phyloP scores from a whole-genome alignment of 2,888 invertebrate genomes.

The Brachynemurus nebulosus region DNA sequence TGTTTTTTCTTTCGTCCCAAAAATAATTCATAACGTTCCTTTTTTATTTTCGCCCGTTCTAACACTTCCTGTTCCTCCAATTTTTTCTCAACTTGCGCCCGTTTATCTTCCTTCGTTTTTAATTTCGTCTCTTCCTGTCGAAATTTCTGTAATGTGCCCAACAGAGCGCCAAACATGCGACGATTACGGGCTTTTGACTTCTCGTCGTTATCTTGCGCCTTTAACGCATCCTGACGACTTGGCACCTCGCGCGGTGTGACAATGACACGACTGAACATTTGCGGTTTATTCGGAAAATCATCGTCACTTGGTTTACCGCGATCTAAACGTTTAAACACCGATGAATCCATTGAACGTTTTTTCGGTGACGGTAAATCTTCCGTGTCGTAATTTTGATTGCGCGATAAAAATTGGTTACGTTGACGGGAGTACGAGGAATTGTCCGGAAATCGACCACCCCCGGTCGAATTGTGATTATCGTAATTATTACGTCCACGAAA shows the following conservation, averaged over 20 bases:
- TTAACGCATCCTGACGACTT: constrained; percentile 66
- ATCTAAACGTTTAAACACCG: constrained; percentile 32
- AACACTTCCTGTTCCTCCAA: constrained; percentile 81
- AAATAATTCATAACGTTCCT: constrained; percentile 73
- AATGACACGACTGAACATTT: constrained; percentile 67
- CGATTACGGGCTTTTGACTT: constrained; percentile 72
- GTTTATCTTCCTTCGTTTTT: constrained; percentile 77
- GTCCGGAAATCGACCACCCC: constrained; percentile 19
- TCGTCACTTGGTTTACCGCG: constrained; percentile 38
- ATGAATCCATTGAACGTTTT: constrained; percentile 24
- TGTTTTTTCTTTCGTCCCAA: constrained; percentile 76
- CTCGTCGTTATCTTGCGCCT: constrained; percentile 72
- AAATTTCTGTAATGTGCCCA: constrained; percentile 92
- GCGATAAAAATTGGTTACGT: constrained; percentile 13
- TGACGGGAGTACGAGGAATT: constrained; percentile 17
- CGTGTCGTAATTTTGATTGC: constrained; percentile 22
- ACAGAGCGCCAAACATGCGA: constrained; percentile 88
- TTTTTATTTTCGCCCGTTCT: constrained; percentile 73
- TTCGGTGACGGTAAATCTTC: constrained; percentile 26
- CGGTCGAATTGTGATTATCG: not conserved
- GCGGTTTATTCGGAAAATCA: constrained; percentile 37
- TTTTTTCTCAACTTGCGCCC: constrained; percentile 78
- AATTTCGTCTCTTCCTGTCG: constrained; percentile 84
- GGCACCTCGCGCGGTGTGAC: constrained; percentile 64
- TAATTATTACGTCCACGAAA: constrained; percentile 11